These are phyloP conservation scores for Vanessa cardui DNA, from an alignment of 2,888 invertebrate genomes.

Conservation along the genomic window DNA sequence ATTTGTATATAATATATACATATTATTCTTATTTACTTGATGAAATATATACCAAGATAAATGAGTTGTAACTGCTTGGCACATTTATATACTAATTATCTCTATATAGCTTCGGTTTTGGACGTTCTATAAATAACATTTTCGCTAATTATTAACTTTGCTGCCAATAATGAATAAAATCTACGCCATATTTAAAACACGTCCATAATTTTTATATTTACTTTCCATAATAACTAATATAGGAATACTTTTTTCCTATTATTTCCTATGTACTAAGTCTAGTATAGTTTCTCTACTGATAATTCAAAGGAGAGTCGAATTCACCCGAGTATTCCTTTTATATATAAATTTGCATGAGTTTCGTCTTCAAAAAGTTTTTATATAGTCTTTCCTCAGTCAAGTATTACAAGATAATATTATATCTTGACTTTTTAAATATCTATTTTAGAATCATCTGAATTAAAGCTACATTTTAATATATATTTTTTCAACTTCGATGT, in stretches of 20 bases:
- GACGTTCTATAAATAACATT: conserved; percentile 5
- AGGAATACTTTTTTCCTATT: conserved; percentile 14
- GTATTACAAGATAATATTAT: conserved; percentile 36
- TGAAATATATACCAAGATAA: conserved; percentile 8
- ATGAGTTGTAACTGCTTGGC: conserved; percentile 12
- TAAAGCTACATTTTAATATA: conserved; percentile 40
- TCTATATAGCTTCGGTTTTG: conserved; percentile 7
- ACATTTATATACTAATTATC: conserved; percentile 7
- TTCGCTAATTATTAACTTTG: conserved; percentile 5
- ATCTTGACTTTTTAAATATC: conserved; percentile 36
- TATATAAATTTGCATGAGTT: neutral
- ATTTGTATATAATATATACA: too few relatives aligned
- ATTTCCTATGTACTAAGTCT: conserved; percentile 15
- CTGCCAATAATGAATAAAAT: conserved; percentile 5
- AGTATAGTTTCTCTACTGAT: conserved; percentile 26
- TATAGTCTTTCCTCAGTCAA: conserved; percentile 64
- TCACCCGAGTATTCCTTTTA: neutral
- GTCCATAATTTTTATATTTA: neutral
- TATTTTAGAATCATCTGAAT: conserved; percentile 58
- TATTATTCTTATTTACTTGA: neutral
- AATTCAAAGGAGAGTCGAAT: conserved; percentile 6
- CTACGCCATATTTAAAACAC: conserved; percentile 10
- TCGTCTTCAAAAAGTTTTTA: conserved; percentile 45
- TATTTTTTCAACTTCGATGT: conserved; percentile 40
- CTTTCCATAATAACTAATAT: conserved; percentile 5